Conservation (phyloP, 2,797 vertebrate species). For the Sebastes diaconus region DNA sequence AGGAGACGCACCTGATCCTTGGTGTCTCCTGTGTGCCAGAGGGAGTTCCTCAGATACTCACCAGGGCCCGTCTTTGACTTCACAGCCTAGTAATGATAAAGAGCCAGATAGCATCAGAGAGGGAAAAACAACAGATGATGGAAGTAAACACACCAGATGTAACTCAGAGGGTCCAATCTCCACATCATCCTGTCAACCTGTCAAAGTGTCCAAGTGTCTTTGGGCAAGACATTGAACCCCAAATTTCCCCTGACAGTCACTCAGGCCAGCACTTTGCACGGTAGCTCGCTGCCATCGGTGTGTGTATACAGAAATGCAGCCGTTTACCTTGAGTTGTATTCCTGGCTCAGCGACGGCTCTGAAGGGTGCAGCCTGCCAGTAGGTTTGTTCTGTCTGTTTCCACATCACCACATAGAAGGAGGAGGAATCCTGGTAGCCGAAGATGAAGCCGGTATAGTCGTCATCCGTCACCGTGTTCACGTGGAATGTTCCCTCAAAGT, state of each 20-base stretch:
- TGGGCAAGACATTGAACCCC: no score
- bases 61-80: slow-evolving; percentile 97
- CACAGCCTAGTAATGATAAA: slow-evolving; percentile 86
- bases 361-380: slow-evolving; percentile 98
- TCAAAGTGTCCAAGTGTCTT: neutral
- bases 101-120: neutral
- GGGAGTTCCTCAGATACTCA: slow-evolving; percentile 95
- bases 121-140: neutral
- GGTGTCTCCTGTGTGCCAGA: slow-evolving; percentile 98
- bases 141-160: neutral
- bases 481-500: slow-evolving; percentile 99
- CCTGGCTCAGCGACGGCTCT: slow-evolving; percentile 96
- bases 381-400: slow-evolving; percentile 99
- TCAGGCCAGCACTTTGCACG: neutral
- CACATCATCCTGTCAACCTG: neutral
- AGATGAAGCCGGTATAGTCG: slow-evolving; percentile 98
- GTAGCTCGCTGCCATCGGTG: neutral
- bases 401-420: slow-evolving; percentile 99
- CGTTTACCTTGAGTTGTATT: slow-evolving; percentile 95
- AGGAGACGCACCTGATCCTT: slow-evolving; percentile 91
- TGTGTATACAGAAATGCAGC: neutral
- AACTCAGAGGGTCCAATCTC: neutral
- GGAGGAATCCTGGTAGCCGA: slow-evolving; percentile 98
- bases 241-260: neutral
- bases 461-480: slow-evolving; percentile 97